A percentile compares a stretch with the other conserved stretches of the same genome.
Evolutionary conservation across 2,888 invertebrate species (phyloP).

Genomic region (Altica lythri): DNA sequence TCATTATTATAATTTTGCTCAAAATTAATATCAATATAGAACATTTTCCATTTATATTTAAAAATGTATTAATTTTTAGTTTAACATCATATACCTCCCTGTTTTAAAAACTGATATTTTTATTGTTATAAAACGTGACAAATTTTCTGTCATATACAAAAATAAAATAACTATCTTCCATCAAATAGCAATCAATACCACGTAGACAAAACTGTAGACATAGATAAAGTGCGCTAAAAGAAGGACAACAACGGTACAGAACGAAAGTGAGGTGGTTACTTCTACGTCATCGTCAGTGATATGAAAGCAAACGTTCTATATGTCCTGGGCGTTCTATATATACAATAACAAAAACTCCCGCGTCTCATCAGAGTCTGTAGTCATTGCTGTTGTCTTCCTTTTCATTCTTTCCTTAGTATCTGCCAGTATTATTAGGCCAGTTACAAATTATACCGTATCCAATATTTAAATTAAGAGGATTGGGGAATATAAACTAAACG

Average conservation of each 20-base stretch:
- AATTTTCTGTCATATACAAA: too few relatives aligned
- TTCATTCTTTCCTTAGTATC: constrained; percentile 12
- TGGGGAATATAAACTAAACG: too few relatives aligned
- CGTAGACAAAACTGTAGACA: constrained; percentile 3
- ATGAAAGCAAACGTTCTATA: constrained; percentile 22
- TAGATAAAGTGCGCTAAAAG: constrained; percentile 1
- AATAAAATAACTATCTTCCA: too few relatives aligned
- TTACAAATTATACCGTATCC: too few relatives aligned
- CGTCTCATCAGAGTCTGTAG: constrained; percentile 10
- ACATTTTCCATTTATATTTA: too few relatives aligned
- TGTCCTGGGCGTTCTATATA: constrained; percentile 4
- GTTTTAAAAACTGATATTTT: too few relatives aligned
- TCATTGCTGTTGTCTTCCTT: constrained; percentile 13
- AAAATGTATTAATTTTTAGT: too few relatives aligned
- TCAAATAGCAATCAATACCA: constrained; percentile 12
- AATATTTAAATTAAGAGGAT: too few relatives aligned
- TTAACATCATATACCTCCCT: too few relatives aligned
- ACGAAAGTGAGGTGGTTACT: constrained; percentile 21
- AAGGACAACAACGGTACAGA: constrained; percentile 8
- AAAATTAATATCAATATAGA: too few relatives aligned
- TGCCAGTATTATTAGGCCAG: constrained; percentile 2
- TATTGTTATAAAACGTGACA: too few relatives aligned
- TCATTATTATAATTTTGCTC: too few relatives aligned
- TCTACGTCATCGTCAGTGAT: constrained; percentile 13
- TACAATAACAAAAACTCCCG: constrained; percentile 20